Base-by-base conservation (phyloP, 2,888 invertebrate genomes). In the Athetis lepigone region DNA sequence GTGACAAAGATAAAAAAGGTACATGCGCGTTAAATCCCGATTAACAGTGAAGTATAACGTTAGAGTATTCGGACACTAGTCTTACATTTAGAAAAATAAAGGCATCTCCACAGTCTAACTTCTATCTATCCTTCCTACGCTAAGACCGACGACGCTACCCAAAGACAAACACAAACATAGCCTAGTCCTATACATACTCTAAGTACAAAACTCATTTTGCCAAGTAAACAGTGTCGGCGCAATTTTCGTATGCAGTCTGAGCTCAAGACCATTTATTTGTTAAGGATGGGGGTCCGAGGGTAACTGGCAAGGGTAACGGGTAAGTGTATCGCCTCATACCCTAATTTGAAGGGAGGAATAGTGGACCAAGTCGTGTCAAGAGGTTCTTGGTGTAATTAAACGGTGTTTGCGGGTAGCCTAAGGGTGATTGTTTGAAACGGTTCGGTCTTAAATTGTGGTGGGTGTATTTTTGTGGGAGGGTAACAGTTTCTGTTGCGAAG, bases 181-280 rank as follows among this genome's bases (percentile, higher is more conserved):
- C 2, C 19, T 50, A 0, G 52, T 76, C 27, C 16, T 8, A 40
- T 37, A 13, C 40, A 52, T 75, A 70, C 72, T 4, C 49, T 19
- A 19, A 47, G 45, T 19, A n/a, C 40, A 16, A 52, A 67, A 58
- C 72, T 72, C 64, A 75, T 81, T 81, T 79, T 56, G 56, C 46
- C 60, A 55, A 75, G 79, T 64, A 81, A 80, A 78, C 69, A 75
- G 37, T 43, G 36, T 45, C 33, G 16, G 46, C 63, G 43, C 66
- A 75, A 81, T 79, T 81, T 67, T 72, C 72, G 61, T 70, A 54
- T 79, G 76, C 76, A 75, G 56, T 42, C 58, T 40, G 43, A 40
- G 49, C 66, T 64, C 56, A 27, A 58, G 52, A 70, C 75, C 63
- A 71, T 78, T 77, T 78, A 78, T 78, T 78, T 81, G 79, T 63